These are phyloP conservation scores for Xenopus petersii DNA, from an alignment of 2,797 vertebrate genomes.

Conservation along the genomic window DNA sequence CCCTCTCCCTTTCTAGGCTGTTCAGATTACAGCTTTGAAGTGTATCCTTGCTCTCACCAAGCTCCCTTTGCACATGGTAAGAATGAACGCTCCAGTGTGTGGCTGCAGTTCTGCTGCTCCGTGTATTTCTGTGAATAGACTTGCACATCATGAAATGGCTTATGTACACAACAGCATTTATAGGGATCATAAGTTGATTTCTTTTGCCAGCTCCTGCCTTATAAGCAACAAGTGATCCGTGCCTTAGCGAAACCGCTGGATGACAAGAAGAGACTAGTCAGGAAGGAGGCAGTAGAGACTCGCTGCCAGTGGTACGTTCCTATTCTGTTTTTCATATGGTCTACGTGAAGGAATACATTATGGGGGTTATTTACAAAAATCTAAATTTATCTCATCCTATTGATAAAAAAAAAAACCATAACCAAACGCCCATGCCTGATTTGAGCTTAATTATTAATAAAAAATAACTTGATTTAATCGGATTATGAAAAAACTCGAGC, in stretches of 20 bases:
- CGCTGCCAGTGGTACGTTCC: slow-evolving; percentile 84
- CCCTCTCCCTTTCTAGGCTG: slow-evolving; percentile 64
- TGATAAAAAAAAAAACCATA: no score
- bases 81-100: neutral
- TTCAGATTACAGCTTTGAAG: slow-evolving; percentile 78
- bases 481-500: no score
- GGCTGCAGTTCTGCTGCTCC: neutral
- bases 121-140: no score
- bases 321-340: no score
- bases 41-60: slow-evolving; percentile 78
- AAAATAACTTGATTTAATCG: no score
- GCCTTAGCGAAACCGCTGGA: slow-evolving; percentile 82
- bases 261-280: slow-evolving; percentile 90
- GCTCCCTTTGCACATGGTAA: slow-evolving; percentile 80
- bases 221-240: slow-evolving; percentile 80
- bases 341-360: no score
- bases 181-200: slow-evolving; percentile 1
- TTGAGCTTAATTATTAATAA: no score
- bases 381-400: no score
- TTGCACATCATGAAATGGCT: no score
- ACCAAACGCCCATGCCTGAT: no score
- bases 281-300: slow-evolving; percentile 81
- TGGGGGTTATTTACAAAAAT: no score
- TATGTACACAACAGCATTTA: no score
- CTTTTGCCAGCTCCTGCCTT: slow-evolving; percentile 78